phyloP scores from a whole-genome alignment of 2,888 invertebrate species.

The Pimpla rufipes region DNA sequence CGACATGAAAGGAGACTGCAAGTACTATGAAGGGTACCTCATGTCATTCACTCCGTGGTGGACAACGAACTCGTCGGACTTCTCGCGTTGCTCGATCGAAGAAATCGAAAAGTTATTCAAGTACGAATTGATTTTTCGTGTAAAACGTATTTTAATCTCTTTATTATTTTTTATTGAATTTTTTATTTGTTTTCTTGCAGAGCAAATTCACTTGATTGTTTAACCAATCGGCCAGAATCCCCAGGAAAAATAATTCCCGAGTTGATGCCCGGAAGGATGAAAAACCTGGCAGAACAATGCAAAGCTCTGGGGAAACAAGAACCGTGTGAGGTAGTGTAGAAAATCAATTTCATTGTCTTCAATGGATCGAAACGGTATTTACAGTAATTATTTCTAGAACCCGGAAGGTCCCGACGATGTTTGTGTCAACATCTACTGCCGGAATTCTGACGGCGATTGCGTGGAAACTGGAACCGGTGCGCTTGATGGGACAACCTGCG shows the following conservation, averaged over 20 bases:
- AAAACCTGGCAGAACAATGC: conserved; percentile 31
- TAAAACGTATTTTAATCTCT: too few relatives aligned
- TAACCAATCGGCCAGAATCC: too few relatives aligned
- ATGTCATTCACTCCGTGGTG: not conserved
- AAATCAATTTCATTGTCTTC: not conserved
- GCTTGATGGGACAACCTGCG: conserved; percentile 49
- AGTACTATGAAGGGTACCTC: too few relatives aligned
- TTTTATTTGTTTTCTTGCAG: not conserved
- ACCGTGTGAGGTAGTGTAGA: not conserved
- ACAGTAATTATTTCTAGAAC: not conserved
- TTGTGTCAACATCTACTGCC: conserved; percentile 33
- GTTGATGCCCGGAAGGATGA: conserved; percentile 49
- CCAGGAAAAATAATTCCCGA: not conserved
- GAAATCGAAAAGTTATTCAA: not conserved
- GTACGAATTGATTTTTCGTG: conserved; percentile 11
- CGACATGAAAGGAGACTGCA: too few relatives aligned
- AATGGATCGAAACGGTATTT: not conserved
- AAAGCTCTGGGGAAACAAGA: too few relatives aligned
- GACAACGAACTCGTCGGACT: conserved; percentile 46
- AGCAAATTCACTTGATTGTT: too few relatives aligned
- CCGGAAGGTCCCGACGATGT: not conserved
- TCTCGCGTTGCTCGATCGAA: conserved; percentile 41
- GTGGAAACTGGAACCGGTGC: not conserved
- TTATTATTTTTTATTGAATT: not conserved
- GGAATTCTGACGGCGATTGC: not conserved